phyloP scores from a whole-genome alignment of 2,888 invertebrate species.

The Augiades crinisus region DNA sequence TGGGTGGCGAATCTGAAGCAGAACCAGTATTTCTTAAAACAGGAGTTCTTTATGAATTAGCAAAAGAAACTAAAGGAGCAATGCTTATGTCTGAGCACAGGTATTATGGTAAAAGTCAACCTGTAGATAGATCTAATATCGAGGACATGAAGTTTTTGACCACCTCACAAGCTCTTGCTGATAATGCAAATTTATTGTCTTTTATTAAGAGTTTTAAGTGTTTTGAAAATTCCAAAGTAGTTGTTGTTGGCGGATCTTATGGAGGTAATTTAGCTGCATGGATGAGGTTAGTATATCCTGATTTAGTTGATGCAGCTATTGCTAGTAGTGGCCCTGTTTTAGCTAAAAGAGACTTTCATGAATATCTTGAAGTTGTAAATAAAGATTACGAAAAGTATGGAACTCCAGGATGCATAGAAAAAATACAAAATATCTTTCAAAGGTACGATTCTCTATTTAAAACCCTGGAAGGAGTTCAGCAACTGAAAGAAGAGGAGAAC shows the following conservation, averaged over 20 bases:
- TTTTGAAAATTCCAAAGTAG: slow-evolving; percentile 61
- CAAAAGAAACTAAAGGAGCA: slow-evolving; percentile 64
- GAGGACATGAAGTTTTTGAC: slow-evolving; percentile 57
- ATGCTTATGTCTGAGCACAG: slow-evolving; percentile 64
- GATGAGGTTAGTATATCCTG: slow-evolving; percentile 61
- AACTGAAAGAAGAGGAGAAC: slow-evolving; percentile 55
- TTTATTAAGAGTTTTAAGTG: no score
- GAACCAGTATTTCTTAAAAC: slow-evolving; percentile 47
- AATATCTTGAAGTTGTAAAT: slow-evolving; percentile 64
- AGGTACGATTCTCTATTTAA: slow-evolving; percentile 51
- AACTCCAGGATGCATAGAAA: slow-evolving; percentile 47
- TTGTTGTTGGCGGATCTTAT: slow-evolving; percentile 67
- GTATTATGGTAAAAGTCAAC: slow-evolving; percentile 66
- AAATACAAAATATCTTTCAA: slow-evolving; percentile 48
- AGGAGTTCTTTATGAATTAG: slow-evolving; percentile 59
- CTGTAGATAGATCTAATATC: slow-evolving; percentile 46
- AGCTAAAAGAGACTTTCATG: slow-evolving; percentile 64
- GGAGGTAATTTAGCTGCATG: slow-evolving; percentile 69
- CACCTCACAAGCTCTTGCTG: slow-evolving; percentile 63
- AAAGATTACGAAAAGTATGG: slow-evolving; percentile 61
- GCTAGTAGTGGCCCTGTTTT: slow-evolving; percentile 68
- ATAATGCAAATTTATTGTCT: slow-evolving; percentile 52
- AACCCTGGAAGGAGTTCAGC: slow-evolving; percentile 47
- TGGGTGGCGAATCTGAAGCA: slow-evolving; percentile 59
- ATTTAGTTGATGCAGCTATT: slow-evolving; percentile 62